Evolutionary conservation across 2,113 vertebrate species (phyloP), one percentile per base, ranked within the genome.

Genomic region (Oceanodroma tethys): DNA sequence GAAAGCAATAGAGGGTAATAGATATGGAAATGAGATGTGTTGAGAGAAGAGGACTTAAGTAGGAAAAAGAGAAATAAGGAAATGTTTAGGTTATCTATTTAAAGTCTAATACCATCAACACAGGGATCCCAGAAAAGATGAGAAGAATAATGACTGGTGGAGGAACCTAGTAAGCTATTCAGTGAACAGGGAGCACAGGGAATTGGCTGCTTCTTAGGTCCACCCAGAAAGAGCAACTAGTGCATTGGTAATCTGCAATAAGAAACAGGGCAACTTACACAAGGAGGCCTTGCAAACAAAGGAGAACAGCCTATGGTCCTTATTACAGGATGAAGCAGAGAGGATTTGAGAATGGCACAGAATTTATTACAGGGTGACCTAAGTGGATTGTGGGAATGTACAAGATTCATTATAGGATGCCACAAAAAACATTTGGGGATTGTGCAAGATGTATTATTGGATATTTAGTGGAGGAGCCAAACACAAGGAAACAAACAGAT

Each of bases 261-360:
- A 68, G n/a, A 82, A 70, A 21, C 3, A 17, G 8, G 7, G 5
- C 10, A 27, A 14, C 1, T 62, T 53, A 36, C 2, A 50, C 7
- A 7, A 40, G 21, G 11, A 72, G 13, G 11, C 21, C 21, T 59
- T 50, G 19, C 11, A 62, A 81, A 50, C 8, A 68, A 74, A 81
- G 21, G 12, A 14, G 11, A 73, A 17, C 2, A 53, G 2, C 10
- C 7, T 67, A 5, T 11, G 1, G 2, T 15, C 23, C 58, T 21
- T 63, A 20, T 32, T 60, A 34, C 2, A 21, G 21, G 25, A 59
- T 6, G 23, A 38, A 82, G 6, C 0, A 1, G 4, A 93, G 34
- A 82, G 23, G 10, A 43, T 56, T 34, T 10, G 8, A 11, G 5
- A 66, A 72, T 15, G 7, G 34, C 88, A 26, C 7, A 59, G 3